These are phyloP conservation scores for Heliconius sara DNA, from an alignment of 2,888 invertebrate species.

Conservation along the genomic window DNA sequence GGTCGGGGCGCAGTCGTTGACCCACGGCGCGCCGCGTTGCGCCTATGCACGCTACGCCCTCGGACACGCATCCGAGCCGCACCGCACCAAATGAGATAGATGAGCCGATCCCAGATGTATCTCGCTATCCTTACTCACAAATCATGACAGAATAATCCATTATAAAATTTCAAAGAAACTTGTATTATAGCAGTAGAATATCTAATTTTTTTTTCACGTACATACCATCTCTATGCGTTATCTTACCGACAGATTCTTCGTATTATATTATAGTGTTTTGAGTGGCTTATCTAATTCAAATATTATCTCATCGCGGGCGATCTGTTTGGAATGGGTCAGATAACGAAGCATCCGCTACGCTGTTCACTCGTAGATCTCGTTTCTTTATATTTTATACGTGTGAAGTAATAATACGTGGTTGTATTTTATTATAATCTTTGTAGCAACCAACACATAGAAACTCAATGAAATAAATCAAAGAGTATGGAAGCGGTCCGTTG, in stretches of 20 bases:
- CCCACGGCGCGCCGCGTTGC: conserved; percentile 61
- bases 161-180: conserved; percentile 7
- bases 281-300: conserved; percentile 64
- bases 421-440: background rate
- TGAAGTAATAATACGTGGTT: conserved; percentile 31
- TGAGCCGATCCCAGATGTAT: conserved; percentile 29
- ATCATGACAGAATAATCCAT: conserved; percentile 23
- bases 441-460: background rate
- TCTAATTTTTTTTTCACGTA: background rate
- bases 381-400: conserved; percentile 31
- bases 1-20: conserved; percentile 70
- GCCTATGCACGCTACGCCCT: conserved; percentile 53
- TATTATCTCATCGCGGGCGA: conserved; percentile 67
- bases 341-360: conserved; percentile 61
- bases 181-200: background rate
- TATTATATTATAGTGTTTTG: conserved; percentile 38
- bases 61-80: conserved; percentile 40
- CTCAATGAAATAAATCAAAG: conserved; percentile 62
- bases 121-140: conserved; percentile 19
- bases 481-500: conserved; percentile 70
- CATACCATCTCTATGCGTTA: conserved; percentile 5
- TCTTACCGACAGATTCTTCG: conserved; percentile 19
- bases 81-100: conserved; percentile 39
- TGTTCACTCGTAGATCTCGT: conserved; percentile 28
- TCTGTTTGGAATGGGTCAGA: conserved; percentile 64